Base-by-base conservation (phyloP, 2,797 vertebrate species). In the Ptychobarbus kaznakovi region DNA sequence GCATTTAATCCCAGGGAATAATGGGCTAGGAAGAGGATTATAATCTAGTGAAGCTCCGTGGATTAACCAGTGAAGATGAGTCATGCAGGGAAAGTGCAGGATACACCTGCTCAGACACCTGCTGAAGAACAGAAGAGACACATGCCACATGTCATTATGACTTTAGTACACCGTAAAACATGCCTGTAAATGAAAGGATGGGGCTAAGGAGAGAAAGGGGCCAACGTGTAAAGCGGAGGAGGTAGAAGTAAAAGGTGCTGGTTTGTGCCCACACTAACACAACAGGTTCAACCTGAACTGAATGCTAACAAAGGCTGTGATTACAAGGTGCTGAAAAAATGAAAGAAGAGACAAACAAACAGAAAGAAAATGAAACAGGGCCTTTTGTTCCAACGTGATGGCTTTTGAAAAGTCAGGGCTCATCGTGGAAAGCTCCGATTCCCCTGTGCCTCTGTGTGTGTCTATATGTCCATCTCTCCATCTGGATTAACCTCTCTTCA, bases 291-390 rank as follows among this genome's bases (percentile, higher is more conserved):
- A 95, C 95, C 94, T 94, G 95, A 94, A 94, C 92, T 88, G 81
- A 93, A 92, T 92, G 92, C 94, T 92, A 95, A 94, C 94, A 95
- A 94, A 92, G 92, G 90, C 81, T 4, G 58, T 94, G 93, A 95
- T 95, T 95, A 93, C 93, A 91, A 92, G 93, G 92, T 90, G 93
- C 93, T 95, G 94, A 94, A 95, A 93, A 95, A 94, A 94, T 93
- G 93, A 94, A 93, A 92, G 89, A 92, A 91, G 91, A 89, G 91
- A 91, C 87, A 92, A 92, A 93, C 91, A 94, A 90, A 93, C 91
- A 86, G 90, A 92, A 91, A 93, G 78, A 80, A 78, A 85, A 85
- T 40, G 68, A 85, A 85, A 85, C 68, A 73, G 42, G 22, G 15
- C 28, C 66, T 79, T 53, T 86, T 80, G 87, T 88, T 82, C 7